Evolutionary conservation across 2,113 vertebrate species (phyloP).

Genomic region (Forbesichthys papilliferus): DNA sequence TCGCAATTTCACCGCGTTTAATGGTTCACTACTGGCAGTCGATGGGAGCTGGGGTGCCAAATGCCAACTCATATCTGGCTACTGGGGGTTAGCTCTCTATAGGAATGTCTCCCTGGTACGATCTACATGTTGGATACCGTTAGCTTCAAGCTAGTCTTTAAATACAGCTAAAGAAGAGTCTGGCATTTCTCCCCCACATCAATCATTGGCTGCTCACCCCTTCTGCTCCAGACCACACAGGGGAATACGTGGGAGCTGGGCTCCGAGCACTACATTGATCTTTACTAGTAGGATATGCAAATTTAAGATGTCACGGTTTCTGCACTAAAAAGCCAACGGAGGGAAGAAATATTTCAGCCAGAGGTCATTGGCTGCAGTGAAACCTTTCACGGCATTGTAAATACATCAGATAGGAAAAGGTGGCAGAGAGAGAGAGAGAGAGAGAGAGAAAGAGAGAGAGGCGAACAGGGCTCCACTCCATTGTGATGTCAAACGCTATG

Average conservation of each 20-base stretch:
- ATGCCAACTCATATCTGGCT: too few species aligned
- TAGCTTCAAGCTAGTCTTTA: too few species aligned
- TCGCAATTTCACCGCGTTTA: too few species aligned
- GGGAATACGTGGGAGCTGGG: constrained; percentile 38
- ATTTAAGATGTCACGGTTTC: constrained; percentile 66
- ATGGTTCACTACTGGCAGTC: too few species aligned
- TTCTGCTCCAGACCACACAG: constrained; percentile 53
- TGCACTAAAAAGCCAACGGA: constrained; percentile 55
- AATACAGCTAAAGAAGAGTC: constrained; percentile 39
- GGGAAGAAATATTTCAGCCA: constrained; percentile 45
- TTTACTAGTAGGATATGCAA: constrained; percentile 66
- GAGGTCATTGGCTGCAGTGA: constrained; percentile 54
- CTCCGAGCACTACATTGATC: constrained; percentile 63
- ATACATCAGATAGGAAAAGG: constrained; percentile 46
- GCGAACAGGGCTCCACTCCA: neutral
- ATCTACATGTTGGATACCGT: too few species aligned
- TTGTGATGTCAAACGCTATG: constrained; percentile 57
- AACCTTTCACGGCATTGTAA: constrained; percentile 50
- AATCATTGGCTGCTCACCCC: constrained; percentile 48
- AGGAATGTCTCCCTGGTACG: too few species aligned
- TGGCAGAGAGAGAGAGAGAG: constrained; percentile 1
- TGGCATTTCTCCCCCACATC: constrained; percentile 58
- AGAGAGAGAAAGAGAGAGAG: constrained; percentile 9
- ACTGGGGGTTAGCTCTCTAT: too few species aligned
- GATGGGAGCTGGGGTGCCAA: too few species aligned